Evolutionary conservation across 1,140 invertebrate species (phyloP).

Genomic region (Aphelenchoides fujianensis): DNA sequence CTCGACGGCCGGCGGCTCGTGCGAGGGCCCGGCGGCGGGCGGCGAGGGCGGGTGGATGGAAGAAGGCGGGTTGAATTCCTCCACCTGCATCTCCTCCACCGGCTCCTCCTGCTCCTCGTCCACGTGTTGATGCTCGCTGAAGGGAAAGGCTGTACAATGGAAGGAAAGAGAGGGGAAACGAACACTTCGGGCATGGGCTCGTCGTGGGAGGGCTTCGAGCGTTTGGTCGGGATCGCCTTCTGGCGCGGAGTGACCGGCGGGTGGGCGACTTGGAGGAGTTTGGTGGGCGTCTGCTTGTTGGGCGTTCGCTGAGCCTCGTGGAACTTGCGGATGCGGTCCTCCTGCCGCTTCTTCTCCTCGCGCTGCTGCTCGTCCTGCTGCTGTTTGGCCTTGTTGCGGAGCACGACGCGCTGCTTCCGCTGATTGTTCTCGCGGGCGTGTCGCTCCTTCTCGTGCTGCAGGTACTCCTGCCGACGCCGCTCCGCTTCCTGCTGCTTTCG

Average conservation of each 20-base stretch:
- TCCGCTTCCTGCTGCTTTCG: slow-evolving; percentile 12
- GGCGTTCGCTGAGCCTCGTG: slow-evolving; percentile 16
- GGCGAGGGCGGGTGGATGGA: no score
- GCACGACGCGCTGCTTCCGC: slow-evolving; percentile 18
- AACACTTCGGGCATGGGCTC: not conserved
- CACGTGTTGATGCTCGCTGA: not conserved
- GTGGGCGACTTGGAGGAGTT: not conserved
- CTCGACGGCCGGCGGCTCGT: no score
- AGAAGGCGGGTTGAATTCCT: no score
- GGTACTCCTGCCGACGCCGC: slow-evolving; percentile 4
- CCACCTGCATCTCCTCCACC: no score
- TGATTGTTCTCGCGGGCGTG: slow-evolving; percentile 14
- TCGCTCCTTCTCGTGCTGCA: slow-evolving; percentile 10
- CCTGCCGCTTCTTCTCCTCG: slow-evolving; percentile 9
- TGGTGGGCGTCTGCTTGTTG: not conserved
- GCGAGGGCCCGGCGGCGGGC: no score
- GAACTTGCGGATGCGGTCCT: slow-evolving; percentile 11
- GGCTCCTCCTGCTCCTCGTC: slow-evolving; percentile 25
- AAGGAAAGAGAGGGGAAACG: not conserved
- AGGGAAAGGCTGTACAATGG: not conserved
- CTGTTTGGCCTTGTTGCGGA: slow-evolving; percentile 17
- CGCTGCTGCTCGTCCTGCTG: slow-evolving; percentile 25
- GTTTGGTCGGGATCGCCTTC: slow-evolving; percentile 15
- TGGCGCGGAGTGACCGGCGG: slow-evolving; percentile 18
- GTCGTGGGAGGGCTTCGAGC: not conserved